These are phyloP conservation scores for Agonopterix heracliana DNA, from an alignment of 2,888 invertebrate species.

Conservation along the genomic window DNA sequence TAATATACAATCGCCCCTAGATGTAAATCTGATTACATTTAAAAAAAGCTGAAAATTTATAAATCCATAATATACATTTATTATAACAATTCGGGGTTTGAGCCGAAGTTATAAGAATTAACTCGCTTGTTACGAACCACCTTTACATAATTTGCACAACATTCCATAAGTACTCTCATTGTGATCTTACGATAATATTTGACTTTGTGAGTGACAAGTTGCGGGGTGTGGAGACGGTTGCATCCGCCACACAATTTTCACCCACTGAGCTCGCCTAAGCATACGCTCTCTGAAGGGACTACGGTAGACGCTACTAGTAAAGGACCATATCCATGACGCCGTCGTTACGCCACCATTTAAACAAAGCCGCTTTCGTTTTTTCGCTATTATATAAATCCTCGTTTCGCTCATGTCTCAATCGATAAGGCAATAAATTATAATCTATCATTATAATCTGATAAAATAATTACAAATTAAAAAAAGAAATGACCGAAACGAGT, in stretches of 20 bases:
- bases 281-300: too few species aligned
- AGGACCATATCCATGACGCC: not conserved
- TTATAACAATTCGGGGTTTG: slow-evolving; percentile 42
- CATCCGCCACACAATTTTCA: too few species aligned
- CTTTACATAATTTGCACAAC: slow-evolving; percentile 37
- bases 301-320: not conserved
- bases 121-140: slow-evolving; percentile 35
- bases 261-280: too few species aligned
- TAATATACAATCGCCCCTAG: slow-evolving; percentile 55
- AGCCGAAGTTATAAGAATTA: slow-evolving; percentile 21
- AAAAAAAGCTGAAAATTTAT: slow-evolving; percentile 66
- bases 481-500: slow-evolving; percentile 34
- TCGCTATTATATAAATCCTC: slow-evolving; percentile 8
- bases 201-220: slow-evolving; percentile 21
- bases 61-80: slow-evolving; percentile 67
- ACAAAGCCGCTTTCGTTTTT: slow-evolving; percentile 6
- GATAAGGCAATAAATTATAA: slow-evolving; percentile 46
- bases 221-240: too few species aligned
- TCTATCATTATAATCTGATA: slow-evolving; percentile 41
- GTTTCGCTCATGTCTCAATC: slow-evolving; percentile 28
- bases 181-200: slow-evolving; percentile 34
- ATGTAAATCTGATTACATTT: slow-evolving; percentile 60
- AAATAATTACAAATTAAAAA: slow-evolving; percentile 56
- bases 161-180: slow-evolving; percentile 58
- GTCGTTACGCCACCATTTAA: slow-evolving; percentile 5